Conservation (phyloP, 2,113 vertebrate genomes). For the Ivindomyrus marchei region DNA sequence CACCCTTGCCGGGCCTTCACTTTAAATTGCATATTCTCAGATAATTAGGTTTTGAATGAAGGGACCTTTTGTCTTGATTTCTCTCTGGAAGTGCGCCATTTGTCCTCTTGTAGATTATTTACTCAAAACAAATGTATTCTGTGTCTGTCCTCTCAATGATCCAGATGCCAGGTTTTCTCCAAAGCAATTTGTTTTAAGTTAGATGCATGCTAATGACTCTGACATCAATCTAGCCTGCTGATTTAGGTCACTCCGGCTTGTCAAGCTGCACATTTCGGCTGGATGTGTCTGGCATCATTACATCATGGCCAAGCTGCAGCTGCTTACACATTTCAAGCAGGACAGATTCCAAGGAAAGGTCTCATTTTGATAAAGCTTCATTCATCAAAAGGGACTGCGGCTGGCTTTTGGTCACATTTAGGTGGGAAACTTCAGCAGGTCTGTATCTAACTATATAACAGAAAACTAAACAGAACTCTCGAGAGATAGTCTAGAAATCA, state of each 20-base stretch:
- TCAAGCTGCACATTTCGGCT: background rate
- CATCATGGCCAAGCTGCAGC: slow-evolving; percentile 12
- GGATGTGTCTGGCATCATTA: slow-evolving; percentile 6
- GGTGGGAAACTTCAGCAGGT: background rate
- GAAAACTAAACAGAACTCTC: background rate
- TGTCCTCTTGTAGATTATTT: slow-evolving; percentile 8
- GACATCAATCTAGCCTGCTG: slow-evolving; percentile 21
- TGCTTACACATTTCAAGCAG: background rate
- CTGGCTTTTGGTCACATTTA: background rate
- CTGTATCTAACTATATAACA: background rate
- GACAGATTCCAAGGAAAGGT: background rate
- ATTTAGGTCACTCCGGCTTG: slow-evolving; percentile 19
- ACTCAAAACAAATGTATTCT: slow-evolving; percentile 3
- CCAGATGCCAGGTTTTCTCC: slow-evolving; percentile 2
- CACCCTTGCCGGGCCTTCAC: background rate
- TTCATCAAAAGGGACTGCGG: background rate
- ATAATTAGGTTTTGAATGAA: slow-evolving; percentile 20
- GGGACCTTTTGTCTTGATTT: slow-evolving; percentile 5
- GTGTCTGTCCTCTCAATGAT: slow-evolving; percentile 5
- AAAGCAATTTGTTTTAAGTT: slow-evolving; percentile 18
- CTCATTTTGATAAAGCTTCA: background rate
- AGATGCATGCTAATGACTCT: slow-evolving; percentile 23
- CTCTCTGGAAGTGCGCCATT: slow-evolving; percentile 10
- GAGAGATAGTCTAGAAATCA: background rate
- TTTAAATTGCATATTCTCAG: background rate